A percentile compares a stretch with the other conserved stretches of the same genome.
phyloP scores from a whole-genome alignment of 2,113 vertebrate species.

The Paraplagusia blochii region DNA sequence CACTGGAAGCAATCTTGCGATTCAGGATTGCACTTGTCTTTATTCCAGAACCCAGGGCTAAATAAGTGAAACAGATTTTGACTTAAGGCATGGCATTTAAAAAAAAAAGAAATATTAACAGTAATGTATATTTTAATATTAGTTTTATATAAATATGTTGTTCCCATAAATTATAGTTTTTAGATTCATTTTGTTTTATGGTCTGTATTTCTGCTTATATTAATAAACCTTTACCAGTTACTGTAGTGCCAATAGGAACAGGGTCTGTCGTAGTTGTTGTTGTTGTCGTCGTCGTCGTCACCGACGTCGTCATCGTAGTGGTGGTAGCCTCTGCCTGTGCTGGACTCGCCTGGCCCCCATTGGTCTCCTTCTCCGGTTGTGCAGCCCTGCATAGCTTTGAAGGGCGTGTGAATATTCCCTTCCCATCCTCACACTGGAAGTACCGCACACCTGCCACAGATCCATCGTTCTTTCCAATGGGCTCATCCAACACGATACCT shows the following conservation, averaged over 20 bases:
- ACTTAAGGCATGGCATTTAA: no score
- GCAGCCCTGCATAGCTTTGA: conserved; percentile 83
- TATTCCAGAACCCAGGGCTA: conserved; percentile 36
- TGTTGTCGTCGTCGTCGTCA: no score
- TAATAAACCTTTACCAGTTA: conserved; percentile 33
- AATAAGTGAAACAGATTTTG: not conserved
- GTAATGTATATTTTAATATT: no score
- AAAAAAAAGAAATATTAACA: no score
- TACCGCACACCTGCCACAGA: conserved; percentile 90
- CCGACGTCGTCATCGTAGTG: not conserved
- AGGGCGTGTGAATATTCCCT: conserved; percentile 91
- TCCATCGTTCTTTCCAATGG: conserved; percentile 94
- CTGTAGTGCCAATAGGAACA: conserved; percentile 43
- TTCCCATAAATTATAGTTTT: no score
- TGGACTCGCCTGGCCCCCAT: conserved; percentile 73
- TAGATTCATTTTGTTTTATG: no score
- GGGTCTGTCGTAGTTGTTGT: conserved; percentile 7
- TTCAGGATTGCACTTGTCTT: conserved; percentile 51
- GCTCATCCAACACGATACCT: conserved; percentile 89
- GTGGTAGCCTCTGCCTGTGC: conserved; percentile 33
- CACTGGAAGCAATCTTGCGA: conserved; percentile 83
- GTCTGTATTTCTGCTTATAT: no score
- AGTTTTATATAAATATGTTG: no score
- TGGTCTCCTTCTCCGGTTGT: conserved; percentile 79
- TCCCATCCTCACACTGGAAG: conserved; percentile 89